A percentile compares a stretch with the other conserved stretches of the same genome.
These are phyloP conservation scores for Champsocephalus esox DNA, from an alignment of 2,797 vertebrate genomes.

Conservation along the genomic window DNA sequence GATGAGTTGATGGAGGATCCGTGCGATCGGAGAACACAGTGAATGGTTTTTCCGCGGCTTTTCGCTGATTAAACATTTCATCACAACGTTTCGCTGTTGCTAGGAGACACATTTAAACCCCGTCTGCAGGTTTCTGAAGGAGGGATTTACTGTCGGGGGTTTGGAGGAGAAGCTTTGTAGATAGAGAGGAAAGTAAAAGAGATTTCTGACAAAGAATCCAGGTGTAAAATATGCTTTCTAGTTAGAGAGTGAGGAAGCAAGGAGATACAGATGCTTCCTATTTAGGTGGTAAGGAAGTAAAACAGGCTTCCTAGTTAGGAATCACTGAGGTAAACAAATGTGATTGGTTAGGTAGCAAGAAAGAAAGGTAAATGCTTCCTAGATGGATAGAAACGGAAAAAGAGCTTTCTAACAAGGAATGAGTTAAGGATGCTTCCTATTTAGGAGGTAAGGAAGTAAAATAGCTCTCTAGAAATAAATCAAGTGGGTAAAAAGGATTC, in stretches of 20 bases:
- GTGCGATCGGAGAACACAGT: constrained; percentile 12
- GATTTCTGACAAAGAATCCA: background rate
- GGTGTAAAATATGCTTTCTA: background rate
- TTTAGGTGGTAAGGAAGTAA: background rate
- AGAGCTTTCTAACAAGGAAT: background rate
- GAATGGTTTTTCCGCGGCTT: constrained; percentile 6
- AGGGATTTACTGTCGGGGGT: too few relatives aligned
- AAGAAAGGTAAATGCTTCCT: background rate
- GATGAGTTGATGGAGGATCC: constrained; percentile 25
- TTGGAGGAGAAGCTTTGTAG: background rate
- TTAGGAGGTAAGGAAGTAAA: background rate
- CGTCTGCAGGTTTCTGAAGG: background rate
- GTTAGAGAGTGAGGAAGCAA: background rate
- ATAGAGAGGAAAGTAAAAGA: background rate
- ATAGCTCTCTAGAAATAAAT: too few relatives aligned
- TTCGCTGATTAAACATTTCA: constrained; percentile 32
- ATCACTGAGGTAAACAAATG: too few relatives aligned
- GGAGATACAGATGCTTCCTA: background rate
- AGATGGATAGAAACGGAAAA: background rate
- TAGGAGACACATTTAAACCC: constrained; percentile 38
- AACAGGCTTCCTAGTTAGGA: background rate
- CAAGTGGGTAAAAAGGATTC: too few relatives aligned
- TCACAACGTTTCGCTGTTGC: constrained; percentile 30
- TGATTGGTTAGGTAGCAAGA: background rate
- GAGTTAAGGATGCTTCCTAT: background rate